Evolutionary conservation across 1,140 invertebrate species (phyloP).

Genomic region (Achatina immaculata): DNA sequence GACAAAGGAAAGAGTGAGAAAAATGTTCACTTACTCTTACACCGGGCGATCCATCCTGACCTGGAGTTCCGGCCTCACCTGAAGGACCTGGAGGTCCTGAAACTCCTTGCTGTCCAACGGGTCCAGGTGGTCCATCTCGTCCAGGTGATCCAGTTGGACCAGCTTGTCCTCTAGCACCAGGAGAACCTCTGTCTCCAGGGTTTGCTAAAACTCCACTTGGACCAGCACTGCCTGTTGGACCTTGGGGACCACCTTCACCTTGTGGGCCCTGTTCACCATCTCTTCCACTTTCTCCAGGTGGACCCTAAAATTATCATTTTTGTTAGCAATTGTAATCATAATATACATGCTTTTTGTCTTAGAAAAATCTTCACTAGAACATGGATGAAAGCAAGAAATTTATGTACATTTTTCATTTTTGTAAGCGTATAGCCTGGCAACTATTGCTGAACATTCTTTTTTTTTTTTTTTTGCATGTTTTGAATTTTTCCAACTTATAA

Average conservation of each 20-base stretch:
- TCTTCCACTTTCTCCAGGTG: constrained; percentile 25
- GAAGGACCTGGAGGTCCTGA: constrained; percentile 44
- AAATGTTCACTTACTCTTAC: constrained; percentile 32
- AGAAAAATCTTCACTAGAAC: neutral
- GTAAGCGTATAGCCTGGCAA: too few relatives aligned
- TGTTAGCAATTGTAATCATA: neutral
- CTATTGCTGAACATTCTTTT: too few relatives aligned
- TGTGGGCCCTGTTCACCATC: constrained; percentile 48
- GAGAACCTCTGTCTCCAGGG: constrained; percentile 22
- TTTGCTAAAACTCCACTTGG: neutral
- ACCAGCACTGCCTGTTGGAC: constrained; percentile 27
- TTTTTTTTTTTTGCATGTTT: too few relatives aligned
- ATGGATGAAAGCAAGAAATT: neutral
- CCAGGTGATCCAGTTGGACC: constrained; percentile 44
- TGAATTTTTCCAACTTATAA: neutral
- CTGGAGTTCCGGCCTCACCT: constrained; percentile 45
- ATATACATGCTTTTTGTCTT: neutral
- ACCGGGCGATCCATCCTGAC: constrained; percentile 49
- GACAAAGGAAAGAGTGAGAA: too few relatives aligned
- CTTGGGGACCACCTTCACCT: constrained; percentile 40
- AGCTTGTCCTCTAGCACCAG: neutral
- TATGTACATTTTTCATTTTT: too few relatives aligned
- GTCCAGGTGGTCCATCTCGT: constrained; percentile 43
- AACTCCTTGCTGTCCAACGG: constrained; percentile 41
- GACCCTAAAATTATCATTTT: constrained; percentile 5